A percentile compares a stretch with the other conserved stretches of the same genome.
phyloP scores from a whole-genome alignment of 2,113 vertebrate species.

The Columba janthina region DNA sequence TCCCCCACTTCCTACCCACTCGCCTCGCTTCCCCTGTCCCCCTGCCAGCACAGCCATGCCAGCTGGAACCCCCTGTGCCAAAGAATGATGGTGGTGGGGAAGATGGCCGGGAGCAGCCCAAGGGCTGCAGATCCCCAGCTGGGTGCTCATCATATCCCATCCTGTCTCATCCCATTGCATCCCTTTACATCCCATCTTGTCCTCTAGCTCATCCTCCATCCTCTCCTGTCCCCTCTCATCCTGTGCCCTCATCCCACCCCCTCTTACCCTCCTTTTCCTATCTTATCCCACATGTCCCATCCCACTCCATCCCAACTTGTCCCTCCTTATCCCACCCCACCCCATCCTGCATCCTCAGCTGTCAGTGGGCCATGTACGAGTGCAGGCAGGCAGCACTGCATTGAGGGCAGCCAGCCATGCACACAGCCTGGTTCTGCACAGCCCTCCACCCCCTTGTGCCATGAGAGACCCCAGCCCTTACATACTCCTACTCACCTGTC shows the following conservation, averaged over 20 bases:
- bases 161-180: too few species aligned
- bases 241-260: too few species aligned
- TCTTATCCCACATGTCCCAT: background rate
- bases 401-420: background rate
- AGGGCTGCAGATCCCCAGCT: too few species aligned
- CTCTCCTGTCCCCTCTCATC: too few species aligned
- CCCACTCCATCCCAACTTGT: background rate
- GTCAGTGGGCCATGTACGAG: background rate
- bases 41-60: background rate
- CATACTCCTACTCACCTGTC: background rate
- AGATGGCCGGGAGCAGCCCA: too few species aligned
- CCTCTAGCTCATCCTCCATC: too few species aligned
- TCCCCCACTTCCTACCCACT: background rate
- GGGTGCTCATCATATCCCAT: too few species aligned
- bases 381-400: background rate
- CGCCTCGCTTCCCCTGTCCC: fast-evolving
- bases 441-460: background rate
- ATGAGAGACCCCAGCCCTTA: too few species aligned
- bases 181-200: too few species aligned
- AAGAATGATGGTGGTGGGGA: too few species aligned
- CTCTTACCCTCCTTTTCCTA: background rate
- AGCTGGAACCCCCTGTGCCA: background rate
- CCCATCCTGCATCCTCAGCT: background rate
- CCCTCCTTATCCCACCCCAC: background rate
- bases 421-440: background rate